Evolutionary conservation across 2,888 invertebrate species (phyloP), one percentile per base, ranked within the genome.

Genomic region (Stramonita haemastoma): DNA sequence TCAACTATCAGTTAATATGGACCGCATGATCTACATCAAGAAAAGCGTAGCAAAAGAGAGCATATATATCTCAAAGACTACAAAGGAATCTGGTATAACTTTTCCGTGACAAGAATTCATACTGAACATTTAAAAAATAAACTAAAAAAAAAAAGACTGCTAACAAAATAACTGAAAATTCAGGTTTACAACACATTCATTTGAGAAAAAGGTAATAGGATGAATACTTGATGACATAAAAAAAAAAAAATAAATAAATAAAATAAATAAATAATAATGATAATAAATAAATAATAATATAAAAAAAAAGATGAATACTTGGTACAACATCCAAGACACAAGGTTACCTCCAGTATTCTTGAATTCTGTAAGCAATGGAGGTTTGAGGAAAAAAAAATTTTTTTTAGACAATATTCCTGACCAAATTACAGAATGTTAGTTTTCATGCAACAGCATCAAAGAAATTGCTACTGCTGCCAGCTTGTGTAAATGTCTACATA

Each of bases 341-440:
- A 34, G 4, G 26, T 88, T 88, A 88, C 88, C 88, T 88, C 88
- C 83, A 60, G 88, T 88, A 32, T 88, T 88, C 88, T 79, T 77
- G 88, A 88, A 88, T 81, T 88, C 88, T 88, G 88, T 36, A 29
- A 56, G 88, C 88, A 87, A 60, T 32, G 66, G 66, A 86, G n/a
- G 17, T 73, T 11, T 22, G 26, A 73, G 11, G 26, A 73, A 79
- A 2, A 29, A 79, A 79, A 79, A 79, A 60, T 8, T 1, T 15
- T 2, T 4, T 60, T 60, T 60, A 60, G 13, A 15, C 60, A 60
- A 13, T 19, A 60, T 15, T 60, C 19, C 19, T 60, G 60, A 60
- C 46, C 46, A 46, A 46, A 46, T 46, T 46, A 46, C 46, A 46
- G 46, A 46, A 46, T 46, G 46, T 60, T 60, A 60, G 15, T 60